Percentiles rank a stretch among this genome's conserved stretches.
Evolutionary conservation across 1,140 invertebrate genomes (phyloP).

Genomic region (Drosophila repletoides): DNA sequence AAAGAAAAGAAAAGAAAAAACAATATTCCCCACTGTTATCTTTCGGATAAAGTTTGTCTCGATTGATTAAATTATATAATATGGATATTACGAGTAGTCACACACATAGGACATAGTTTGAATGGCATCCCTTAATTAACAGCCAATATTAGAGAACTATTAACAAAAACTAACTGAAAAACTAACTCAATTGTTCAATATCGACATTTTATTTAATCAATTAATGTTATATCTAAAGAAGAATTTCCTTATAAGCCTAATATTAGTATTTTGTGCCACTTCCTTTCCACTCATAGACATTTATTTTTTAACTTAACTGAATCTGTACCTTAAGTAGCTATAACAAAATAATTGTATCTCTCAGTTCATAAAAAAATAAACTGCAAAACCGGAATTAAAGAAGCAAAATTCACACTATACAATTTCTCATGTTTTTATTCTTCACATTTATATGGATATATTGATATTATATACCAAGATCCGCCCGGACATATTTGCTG

Average conservation of each 20-base stretch:
- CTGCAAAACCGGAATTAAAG: neutral
- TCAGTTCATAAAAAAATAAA: conserved; percentile 29
- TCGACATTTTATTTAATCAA: neutral
- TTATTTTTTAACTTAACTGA: conserved; percentile 13
- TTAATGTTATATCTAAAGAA: conserved; percentile 1
- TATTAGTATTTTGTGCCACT: conserved; percentile 5
- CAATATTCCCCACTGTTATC: no score
- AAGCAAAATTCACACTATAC: neutral
- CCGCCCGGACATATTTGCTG: no score
- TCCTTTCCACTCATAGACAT: neutral
- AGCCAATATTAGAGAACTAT: conserved; percentile 1
- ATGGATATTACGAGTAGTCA: no score
- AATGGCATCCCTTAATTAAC: neutral
- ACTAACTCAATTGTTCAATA: neutral
- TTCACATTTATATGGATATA: neutral
- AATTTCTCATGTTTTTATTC: neutral
- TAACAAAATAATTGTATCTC: conserved; percentile 25
- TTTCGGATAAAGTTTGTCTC: neutral
- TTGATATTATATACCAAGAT: no score
- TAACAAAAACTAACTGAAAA: neutral
- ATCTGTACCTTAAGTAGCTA: conserved; percentile 19
- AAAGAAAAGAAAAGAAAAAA: neutral
- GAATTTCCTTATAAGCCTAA: neutral
- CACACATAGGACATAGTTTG: neutral
- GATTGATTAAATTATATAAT: neutral